Evolutionary conservation across 2,888 invertebrate genomes (phyloP).

Genomic region (Sympetrum striolatum): DNA sequence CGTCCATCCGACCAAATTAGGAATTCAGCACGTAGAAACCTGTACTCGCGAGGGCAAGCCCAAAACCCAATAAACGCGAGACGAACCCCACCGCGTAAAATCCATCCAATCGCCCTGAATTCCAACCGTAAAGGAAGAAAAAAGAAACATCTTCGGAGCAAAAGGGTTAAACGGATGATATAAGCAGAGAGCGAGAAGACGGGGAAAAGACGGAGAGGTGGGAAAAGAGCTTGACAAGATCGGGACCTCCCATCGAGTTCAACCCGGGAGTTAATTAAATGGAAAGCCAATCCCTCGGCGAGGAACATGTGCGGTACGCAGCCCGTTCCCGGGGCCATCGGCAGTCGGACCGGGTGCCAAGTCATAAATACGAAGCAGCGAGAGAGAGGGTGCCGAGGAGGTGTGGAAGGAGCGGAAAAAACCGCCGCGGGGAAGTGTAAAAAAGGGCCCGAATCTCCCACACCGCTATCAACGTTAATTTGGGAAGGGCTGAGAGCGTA

Average conservation of each 20-base stretch:
- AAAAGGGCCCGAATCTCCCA: neutral
- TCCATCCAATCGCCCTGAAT: neutral
- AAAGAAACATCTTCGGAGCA: neutral
- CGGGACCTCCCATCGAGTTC: neutral
- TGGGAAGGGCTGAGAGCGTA: neutral
- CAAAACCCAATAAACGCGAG: too few species aligned
- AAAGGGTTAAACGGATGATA: neutral
- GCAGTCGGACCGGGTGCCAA: neutral
- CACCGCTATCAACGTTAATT: conserved; percentile 32
- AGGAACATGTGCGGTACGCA: neutral
- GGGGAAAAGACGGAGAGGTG: neutral
- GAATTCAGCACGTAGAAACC: too few species aligned
- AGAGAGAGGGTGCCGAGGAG: neutral
- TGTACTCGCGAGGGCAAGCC: too few species aligned
- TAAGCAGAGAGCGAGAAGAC: neutral
- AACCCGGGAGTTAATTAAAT: conserved; percentile 33
- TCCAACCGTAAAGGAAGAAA: neutral
- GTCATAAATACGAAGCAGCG: neutral
- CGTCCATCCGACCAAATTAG: too few species aligned
- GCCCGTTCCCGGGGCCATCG: neutral
- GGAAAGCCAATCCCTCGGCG: conserved; percentile 34
- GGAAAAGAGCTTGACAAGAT: neutral
- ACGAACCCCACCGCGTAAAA: too few species aligned
- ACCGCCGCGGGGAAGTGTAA: neutral
- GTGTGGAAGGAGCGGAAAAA: neutral